Percentiles rank a stretch among this genome's conserved stretches.
Evolutionary conservation across 2,797 vertebrate species (phyloP).

Genomic region (Sorex maritimensis): DNA sequence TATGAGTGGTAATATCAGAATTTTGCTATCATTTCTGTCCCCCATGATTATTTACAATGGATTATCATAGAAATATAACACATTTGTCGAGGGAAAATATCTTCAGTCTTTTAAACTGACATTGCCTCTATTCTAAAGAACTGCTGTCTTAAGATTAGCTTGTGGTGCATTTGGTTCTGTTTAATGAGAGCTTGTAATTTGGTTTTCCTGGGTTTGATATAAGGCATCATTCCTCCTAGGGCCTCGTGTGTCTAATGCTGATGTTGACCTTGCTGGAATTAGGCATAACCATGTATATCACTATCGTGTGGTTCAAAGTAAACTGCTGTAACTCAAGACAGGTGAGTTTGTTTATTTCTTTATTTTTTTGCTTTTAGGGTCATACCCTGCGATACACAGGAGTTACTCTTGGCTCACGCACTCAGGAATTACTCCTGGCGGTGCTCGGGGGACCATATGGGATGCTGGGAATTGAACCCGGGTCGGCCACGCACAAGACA

Average conservation of each 20-base stretch:
- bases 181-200: not conserved
- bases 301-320: not conserved
- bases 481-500: too few species aligned
- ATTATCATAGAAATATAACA: not conserved
- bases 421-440: too few species aligned
- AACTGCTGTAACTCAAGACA: not conserved
- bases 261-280: constrained; percentile 69
- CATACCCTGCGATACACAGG: too few species aligned
- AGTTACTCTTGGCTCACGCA: too few species aligned
- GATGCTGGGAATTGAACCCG: too few species aligned
- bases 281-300: not conserved
- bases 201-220: not conserved
- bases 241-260: constrained; percentile 63
- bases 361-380: too few species aligned
- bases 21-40: too few species aligned
- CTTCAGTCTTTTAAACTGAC: not conserved
- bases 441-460: too few species aligned
- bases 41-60: not conserved
- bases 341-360: constrained; percentile 1
- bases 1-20: not conserved
- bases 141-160: not conserved
- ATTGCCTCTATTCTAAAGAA: not conserved
- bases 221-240: not conserved
- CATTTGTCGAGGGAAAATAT: not conserved
- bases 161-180: not conserved